Evolutionary conservation across 2,888 invertebrate species (phyloP), one percentile per base, ranked within the genome.

Genomic region (Prosopocoilus inquinatus): DNA sequence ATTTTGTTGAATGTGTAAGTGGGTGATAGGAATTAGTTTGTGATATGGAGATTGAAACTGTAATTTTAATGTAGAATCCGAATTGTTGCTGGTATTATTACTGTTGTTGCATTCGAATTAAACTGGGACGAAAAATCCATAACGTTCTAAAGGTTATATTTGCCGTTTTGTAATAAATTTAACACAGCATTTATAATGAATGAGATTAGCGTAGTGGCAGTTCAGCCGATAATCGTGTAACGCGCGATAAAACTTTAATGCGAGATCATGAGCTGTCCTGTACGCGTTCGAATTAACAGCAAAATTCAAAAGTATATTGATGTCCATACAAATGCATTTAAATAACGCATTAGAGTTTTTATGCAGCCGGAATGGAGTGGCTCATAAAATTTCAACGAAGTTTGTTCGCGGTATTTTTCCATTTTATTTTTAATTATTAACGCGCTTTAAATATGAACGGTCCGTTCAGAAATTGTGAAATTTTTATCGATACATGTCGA

Each of bases 401-500:
- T 53, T 58, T 53, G 57, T 57, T 39, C 53, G 59, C 48, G 63
- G 58, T 62, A 59, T 62, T 63, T 61, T 62, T 62, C 63, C 64
- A 63, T 63, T 63, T 58, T 55, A 60, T 59, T 60, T 62, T 63
- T 59, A 64, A 63, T 63, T 62, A 62, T 62, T 63, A 47, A 58
- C 44, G 33, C 48, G 38, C 39, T 55, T 60, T 55, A 60, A 58
- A 58, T 55, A 58, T 60, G 53, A 45, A 38, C 33, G 34, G 11
- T 32, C 49, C 47, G 47, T 48, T 43, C 50, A 15, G 35, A 50
- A 45, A 58, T 58, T 57, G 57, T 57, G 55, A 61, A 63, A 60
- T 36, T 53, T 65, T 67, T 50, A 64, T 53, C 60, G 62, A 59
- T 61, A 60, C 62, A 65, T 65, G 69, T 67, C 60, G 64, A 66